Evolutionary conservation across 2,113 vertebrate species (phyloP), one percentile per base, ranked within the genome.

Genomic region (Tonatia bakeri): DNA sequence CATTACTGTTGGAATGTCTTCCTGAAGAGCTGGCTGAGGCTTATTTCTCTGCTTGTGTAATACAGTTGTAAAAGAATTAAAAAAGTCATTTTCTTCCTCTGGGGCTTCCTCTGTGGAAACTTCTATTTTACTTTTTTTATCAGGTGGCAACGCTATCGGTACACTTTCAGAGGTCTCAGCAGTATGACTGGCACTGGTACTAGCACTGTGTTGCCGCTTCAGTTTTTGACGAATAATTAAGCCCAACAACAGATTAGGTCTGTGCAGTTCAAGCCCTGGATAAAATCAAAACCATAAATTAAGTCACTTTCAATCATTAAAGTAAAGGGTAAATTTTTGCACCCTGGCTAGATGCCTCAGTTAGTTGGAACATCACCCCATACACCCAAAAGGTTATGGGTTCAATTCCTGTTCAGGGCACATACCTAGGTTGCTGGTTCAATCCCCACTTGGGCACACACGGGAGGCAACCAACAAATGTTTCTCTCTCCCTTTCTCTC

Each of bases 211-310:
- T 90, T 99, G 99, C 40, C 99, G 99, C 98, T 99, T 99, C 36
- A 99, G 98, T 97, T 99, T 99, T 91, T 99, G 99, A 69, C 99
- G 99, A 97, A 99, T 99, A 92, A 99, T 99, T 88, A 99, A 98
- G 87, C 99, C 99, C 90, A 99, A 98, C 70, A 99, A 98, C 13
- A 99, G 98, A 98, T 99, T 99, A 95, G 99, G 98, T 97, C 99
- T 99, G 97, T 99, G 99, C 69, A 98, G 98, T 98, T 99, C 99
- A 96, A 99, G 99, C 40, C 99, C 99, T 99, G 98, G 84, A 80
- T 97, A 98, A 98, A 97, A 98, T 82, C 65, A 89, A 90, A 83
- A 98, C 97, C 28, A 98, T 45, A 45, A 97, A 89, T 97, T 92
- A 96, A 79, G 96, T 85, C 65, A 79, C 22, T 93, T 89, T 70